These are phyloP conservation scores for Anhinga anhinga DNA, from an alignment of 2,113 vertebrate species.

Conservation along the genomic window DNA sequence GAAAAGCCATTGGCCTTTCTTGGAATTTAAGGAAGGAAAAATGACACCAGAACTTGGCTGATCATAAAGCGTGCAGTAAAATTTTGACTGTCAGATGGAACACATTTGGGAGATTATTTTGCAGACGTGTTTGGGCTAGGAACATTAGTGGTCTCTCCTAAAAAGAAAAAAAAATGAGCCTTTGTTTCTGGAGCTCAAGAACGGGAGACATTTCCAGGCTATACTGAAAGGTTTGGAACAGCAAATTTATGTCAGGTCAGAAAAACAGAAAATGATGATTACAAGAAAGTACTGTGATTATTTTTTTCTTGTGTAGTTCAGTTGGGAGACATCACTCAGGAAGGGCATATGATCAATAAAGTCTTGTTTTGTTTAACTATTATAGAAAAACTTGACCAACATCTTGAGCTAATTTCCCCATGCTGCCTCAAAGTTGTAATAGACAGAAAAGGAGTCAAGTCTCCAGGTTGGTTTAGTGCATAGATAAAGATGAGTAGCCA, in stretches of 20 bases:
- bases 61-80: background rate
- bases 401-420: background rate
- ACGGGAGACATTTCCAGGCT: background rate
- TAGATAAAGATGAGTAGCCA: background rate
- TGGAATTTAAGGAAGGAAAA: background rate
- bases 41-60: background rate
- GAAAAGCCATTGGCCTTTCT: background rate
- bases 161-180: background rate
- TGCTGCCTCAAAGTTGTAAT: background rate
- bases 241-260: background rate
- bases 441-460: background rate
- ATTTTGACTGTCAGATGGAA: background rate
- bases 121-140: background rate
- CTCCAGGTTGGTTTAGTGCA: background rate
- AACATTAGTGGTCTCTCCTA: background rate
- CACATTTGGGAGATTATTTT: background rate
- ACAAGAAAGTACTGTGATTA: background rate
- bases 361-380: background rate
- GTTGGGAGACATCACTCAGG: background rate
- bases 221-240: background rate
- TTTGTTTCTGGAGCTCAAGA: background rate
- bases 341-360: background rate
- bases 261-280: background rate
- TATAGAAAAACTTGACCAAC: background rate
- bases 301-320: background rate